Conservation (phyloP, 2,113 vertebrate genomes). For the Talpa occidentalis region DNA sequence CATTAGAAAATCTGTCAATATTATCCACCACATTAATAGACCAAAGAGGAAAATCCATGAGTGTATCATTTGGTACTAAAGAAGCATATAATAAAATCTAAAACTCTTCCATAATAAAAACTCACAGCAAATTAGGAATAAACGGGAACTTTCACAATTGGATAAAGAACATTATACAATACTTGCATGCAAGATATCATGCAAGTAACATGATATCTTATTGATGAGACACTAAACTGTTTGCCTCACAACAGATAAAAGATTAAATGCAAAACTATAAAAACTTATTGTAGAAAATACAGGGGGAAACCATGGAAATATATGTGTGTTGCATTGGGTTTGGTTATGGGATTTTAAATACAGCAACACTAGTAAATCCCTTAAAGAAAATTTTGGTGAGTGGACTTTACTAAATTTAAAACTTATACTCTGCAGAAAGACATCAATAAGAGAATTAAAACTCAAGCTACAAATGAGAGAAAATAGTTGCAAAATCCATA, state of each 20-base stretch:
- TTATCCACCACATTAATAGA: not conserved
- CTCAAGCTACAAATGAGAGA: not conserved
- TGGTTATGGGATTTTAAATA: not conserved
- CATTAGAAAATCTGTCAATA: not conserved
- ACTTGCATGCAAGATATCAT: no score
- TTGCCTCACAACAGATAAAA: not conserved
- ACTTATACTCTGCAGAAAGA: not conserved
- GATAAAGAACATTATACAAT: not conserved
- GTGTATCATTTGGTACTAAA: not conserved
- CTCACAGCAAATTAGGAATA: not conserved
- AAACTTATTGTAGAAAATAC: not conserved
- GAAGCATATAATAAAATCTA: not conserved
- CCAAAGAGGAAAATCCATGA: not conserved
- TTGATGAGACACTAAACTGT: not conserved
- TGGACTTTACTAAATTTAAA: not conserved
- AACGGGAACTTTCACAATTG: not conserved
- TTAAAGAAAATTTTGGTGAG: not conserved
- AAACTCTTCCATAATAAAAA: not conserved
- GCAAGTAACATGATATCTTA: not conserved
- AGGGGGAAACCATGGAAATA: not conserved
- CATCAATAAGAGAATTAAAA: not conserved
- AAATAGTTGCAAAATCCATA: not conserved
- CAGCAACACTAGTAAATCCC: not conserved
- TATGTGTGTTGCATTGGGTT: not conserved
- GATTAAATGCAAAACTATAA: not conserved